Evolutionary conservation across 2,888 invertebrate genomes (phyloP).

Genomic region (Archips xylosteana): DNA sequence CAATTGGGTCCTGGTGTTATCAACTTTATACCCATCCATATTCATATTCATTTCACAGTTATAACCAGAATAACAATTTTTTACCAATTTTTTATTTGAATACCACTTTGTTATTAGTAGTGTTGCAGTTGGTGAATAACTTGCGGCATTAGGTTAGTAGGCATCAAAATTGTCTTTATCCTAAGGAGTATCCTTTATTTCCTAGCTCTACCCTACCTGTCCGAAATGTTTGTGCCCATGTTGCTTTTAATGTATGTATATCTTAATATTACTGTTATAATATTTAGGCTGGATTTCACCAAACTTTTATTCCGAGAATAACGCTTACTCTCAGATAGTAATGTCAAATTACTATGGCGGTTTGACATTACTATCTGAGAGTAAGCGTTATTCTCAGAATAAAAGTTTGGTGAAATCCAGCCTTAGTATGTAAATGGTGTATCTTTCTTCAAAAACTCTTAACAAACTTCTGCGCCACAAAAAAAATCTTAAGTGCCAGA

Average conservation of each 20-base stretch:
- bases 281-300: too few species aligned
- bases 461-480: not conserved
- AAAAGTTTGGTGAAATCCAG: too few species aligned
- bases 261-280: not conserved
- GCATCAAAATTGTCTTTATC: conserved; percentile 19
- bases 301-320: too few species aligned
- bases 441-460: not conserved
- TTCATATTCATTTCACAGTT: not conserved
- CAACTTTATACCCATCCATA: not conserved
- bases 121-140: not conserved
- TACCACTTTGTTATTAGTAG: not conserved
- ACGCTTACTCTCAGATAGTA: too few species aligned
- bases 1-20: not conserved
- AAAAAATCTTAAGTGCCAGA: too few species aligned
- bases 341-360: too few species aligned
- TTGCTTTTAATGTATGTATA: conserved; percentile 20
- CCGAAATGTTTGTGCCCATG: conserved; percentile 14
- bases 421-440: not conserved
- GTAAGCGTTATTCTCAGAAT: too few species aligned
- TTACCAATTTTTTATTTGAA: not conserved
- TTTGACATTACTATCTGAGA: too few species aligned
- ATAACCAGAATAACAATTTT: not conserved
- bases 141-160: conserved; percentile 21
- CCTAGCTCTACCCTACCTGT: conserved; percentile 1
- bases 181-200: conserved; percentile 39